Evolutionary conservation across 2,797 vertebrate species (phyloP).

Genomic region (Dipus sagitta): DNA sequence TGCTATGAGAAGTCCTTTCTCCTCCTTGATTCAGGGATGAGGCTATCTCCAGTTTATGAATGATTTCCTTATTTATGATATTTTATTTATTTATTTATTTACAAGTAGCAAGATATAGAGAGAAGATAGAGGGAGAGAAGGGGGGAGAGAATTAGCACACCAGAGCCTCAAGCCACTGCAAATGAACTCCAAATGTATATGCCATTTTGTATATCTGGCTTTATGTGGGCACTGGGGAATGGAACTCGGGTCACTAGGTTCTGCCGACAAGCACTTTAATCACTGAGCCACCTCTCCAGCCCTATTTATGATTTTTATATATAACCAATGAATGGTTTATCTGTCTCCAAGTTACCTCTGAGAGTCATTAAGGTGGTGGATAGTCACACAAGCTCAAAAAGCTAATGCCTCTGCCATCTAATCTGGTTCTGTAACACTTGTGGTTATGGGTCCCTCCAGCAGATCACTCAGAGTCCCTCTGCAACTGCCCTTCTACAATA

Average conservation of each 20-base stretch:
- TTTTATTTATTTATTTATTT: background rate
- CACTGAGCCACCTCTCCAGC: too few species aligned
- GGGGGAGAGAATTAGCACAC: too few species aligned
- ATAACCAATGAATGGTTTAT: background rate
- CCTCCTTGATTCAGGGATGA: background rate
- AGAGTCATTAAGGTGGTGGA: background rate
- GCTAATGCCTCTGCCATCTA: background rate
- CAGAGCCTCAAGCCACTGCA: too few species aligned
- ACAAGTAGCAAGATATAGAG: too few species aligned
- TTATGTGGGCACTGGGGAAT: too few species aligned
- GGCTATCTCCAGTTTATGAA: background rate
- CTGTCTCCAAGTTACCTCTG: background rate
- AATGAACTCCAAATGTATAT: too few species aligned
- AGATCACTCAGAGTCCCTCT: background rate
- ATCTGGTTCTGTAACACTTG: background rate
- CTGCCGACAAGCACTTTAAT: too few species aligned
- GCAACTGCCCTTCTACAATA: background rate
- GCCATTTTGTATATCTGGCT: too few species aligned
- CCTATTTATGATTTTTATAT: background rate
- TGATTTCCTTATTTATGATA: background rate
- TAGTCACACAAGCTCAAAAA: background rate
- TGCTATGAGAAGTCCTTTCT: background rate
- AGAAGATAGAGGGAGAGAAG: too few species aligned
- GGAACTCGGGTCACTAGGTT: too few species aligned
- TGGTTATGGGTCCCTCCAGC: background rate